Evolutionary conservation across 2,797 vertebrate genomes (phyloP).

Genomic region (Schizopygopsis malacanthus): DNA sequence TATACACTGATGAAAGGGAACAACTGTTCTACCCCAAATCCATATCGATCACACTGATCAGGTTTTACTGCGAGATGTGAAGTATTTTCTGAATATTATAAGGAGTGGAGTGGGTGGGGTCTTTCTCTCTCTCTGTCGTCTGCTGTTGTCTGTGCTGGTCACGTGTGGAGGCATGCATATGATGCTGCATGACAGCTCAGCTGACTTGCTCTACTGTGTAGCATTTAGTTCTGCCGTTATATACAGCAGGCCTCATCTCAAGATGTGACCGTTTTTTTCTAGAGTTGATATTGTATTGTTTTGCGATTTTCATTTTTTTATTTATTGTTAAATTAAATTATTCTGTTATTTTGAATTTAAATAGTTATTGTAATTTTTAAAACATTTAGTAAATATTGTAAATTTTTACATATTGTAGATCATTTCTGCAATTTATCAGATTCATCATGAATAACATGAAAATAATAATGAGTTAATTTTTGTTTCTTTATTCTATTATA

Average conservation of each 20-base stretch:
- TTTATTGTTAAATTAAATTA: neutral
- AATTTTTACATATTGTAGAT: neutral
- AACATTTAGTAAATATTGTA: too few relatives aligned
- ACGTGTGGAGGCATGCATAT: slow-evolving; percentile 30
- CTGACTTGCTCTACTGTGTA: neutral
- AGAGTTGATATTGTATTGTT: neutral
- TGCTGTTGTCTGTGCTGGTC: slow-evolving; percentile 4
- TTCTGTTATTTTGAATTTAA: neutral
- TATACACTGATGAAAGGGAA: neutral
- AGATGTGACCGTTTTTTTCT: neutral
- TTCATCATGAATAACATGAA: neutral
- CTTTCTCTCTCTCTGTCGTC: slow-evolving; percentile 5
- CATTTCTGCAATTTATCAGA: neutral
- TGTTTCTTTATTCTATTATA: neutral
- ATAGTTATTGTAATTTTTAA: neutral
- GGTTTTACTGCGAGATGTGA: slow-evolving; percentile 13
- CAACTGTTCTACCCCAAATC: neutral
- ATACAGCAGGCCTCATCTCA: neutral
- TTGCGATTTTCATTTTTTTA: neutral
- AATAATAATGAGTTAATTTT: neutral
- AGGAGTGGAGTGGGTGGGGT: slow-evolving; percentile 24
- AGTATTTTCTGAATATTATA: neutral
- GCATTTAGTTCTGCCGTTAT: slow-evolving; percentile 10
- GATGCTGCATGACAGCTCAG: slow-evolving; percentile 29
- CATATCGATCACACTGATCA: neutral